Conservation (phyloP, 2,113 vertebrate genomes). For the Percopsis transmontana region DNA sequence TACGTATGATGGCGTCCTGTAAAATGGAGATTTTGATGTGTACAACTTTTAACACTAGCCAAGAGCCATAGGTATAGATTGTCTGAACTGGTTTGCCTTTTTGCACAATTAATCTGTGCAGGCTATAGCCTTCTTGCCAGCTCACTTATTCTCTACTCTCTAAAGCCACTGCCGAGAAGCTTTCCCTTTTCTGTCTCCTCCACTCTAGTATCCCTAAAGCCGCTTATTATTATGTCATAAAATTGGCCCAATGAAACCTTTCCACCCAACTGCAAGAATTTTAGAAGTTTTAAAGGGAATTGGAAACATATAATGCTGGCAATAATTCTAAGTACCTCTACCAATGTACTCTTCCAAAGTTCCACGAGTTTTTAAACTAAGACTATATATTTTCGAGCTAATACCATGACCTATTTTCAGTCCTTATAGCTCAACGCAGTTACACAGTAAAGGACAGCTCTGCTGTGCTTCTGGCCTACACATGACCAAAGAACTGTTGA, state of each 20-base stretch:
- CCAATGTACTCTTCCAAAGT: slow-evolving; percentile 30
- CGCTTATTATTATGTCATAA: slow-evolving; percentile 50
- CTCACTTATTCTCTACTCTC: background rate
- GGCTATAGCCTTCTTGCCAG: slow-evolving; percentile 12
- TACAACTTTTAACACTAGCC: slow-evolving; percentile 15
- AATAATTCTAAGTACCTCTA: slow-evolving; percentile 32
- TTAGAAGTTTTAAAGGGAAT: slow-evolving; percentile 32
- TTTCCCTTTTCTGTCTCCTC: slow-evolving; percentile 16
- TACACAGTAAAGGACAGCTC: slow-evolving; percentile 20
- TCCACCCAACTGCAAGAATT: slow-evolving; percentile 40
- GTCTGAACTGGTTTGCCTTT: slow-evolving; percentile 15
- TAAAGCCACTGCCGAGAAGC: background rate
- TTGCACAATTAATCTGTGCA: slow-evolving; percentile 8
- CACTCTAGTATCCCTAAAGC: slow-evolving; percentile 28
- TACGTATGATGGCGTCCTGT: background rate
- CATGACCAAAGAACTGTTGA: background rate
- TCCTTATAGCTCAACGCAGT: background rate
- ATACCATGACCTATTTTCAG: slow-evolving; percentile 28
- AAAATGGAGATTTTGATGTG: slow-evolving; percentile 32
- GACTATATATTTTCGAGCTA: slow-evolving; percentile 48
- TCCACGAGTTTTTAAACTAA: slow-evolving; percentile 47
- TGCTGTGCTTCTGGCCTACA: slow-evolving; percentile 17
- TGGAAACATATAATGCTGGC: slow-evolving; percentile 56
- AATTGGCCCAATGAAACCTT: slow-evolving; percentile 49
- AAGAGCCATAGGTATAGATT: slow-evolving; percentile 35